These are phyloP conservation scores for Limnephilus auricula DNA, from an alignment of 2,888 invertebrate genomes.

Conservation along the genomic window DNA sequence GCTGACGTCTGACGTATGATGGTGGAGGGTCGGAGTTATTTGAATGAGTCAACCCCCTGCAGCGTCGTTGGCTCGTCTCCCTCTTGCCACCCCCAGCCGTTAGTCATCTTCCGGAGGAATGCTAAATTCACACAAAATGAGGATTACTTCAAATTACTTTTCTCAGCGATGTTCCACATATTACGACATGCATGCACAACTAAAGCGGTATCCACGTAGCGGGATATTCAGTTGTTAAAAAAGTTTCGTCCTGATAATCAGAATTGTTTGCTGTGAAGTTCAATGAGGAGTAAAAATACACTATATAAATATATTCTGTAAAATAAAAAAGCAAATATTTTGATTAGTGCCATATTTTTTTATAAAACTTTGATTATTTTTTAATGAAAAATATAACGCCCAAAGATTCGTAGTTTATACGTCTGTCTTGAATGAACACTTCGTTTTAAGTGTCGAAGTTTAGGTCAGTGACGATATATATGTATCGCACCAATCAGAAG, in stretches of 20 bases:
- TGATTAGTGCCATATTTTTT: not conserved
- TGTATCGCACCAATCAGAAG: not conserved
- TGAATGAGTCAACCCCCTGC: not conserved
- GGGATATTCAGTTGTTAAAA: not conserved
- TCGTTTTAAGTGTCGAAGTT: not conserved
- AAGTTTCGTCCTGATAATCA: not conserved
- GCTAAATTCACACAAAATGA: slow-evolving; percentile 75
- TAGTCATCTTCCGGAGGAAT: slow-evolving; percentile 93
- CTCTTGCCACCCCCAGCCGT: slow-evolving; percentile 75
- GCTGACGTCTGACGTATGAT: slow-evolving; percentile 44
- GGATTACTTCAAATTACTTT: slow-evolving; percentile 25
- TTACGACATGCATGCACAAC: not conserved
- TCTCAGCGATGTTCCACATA: not conserved
- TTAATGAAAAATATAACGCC: not conserved
- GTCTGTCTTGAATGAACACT: not conserved
- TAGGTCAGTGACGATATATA: not conserved
- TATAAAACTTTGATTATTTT: not conserved
- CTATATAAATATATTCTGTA: not conserved
- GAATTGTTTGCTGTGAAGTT: not conserved
- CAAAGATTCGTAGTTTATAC: not conserved
- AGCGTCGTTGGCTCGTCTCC: slow-evolving; percentile 67
- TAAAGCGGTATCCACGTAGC: not conserved
- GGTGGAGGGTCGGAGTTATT: slow-evolving; percentile 22
- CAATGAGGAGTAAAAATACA: not conserved
- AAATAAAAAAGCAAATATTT: not conserved